Conservation (phyloP, 2,113 vertebrate genomes). For the Parus major region DNA sequence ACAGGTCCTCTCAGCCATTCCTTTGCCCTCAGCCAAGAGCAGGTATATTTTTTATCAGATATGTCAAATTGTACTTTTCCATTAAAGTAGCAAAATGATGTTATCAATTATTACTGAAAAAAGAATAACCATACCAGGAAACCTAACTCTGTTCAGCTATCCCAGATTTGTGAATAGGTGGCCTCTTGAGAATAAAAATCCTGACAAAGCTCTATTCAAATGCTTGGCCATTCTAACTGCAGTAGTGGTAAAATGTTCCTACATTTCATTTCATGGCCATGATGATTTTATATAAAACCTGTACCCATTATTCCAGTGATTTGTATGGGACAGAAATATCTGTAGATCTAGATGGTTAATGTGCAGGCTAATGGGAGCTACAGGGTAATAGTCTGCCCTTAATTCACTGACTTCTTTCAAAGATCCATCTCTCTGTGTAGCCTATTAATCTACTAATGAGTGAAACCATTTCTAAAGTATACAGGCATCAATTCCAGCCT, state of each 20-base stretch:
- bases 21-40: background rate
- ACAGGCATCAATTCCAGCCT: background rate
- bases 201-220: background rate
- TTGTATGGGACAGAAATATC: background rate
- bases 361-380: background rate
- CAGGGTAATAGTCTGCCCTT: background rate
- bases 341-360: background rate
- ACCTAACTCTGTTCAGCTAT: background rate
- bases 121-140: background rate
- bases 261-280: background rate
- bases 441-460: slow-evolving; percentile 9
- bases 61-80: background rate
- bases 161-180: background rate
- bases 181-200: background rate
- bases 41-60: background rate
- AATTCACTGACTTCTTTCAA: slow-evolving; percentile 25
- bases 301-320: background rate
- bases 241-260: background rate
- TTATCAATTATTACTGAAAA: background rate
- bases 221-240: background rate
- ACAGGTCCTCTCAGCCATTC: background rate
- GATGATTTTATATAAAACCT: background rate
- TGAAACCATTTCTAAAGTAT: slow-evolving; percentile 26
- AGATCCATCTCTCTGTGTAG: background rate
- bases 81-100: background rate